Base-by-base conservation (phyloP, 2,113 vertebrate genomes). In the Cheirogaleus medius region DNA sequence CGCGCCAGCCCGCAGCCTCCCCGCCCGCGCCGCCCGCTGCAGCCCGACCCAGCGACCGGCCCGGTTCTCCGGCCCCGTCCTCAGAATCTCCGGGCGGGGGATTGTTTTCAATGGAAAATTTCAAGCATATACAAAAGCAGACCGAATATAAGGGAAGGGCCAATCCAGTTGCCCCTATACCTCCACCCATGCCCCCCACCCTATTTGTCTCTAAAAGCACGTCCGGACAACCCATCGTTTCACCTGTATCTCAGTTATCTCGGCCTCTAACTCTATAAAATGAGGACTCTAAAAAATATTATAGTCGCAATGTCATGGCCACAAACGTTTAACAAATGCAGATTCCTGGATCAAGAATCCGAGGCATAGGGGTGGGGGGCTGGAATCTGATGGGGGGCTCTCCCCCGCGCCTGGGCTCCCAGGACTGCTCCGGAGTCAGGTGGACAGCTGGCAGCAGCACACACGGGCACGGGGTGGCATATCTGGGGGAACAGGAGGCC, bases 11-110 rank as follows among this genome's bases (percentile, higher is more conserved):
- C 18, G 29, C 39, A 29, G 47, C 29, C 68, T 49, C 8, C 29
- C 6, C 12, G 12, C 17, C 9, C 3, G 13, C 9, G 25, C 49
- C 6, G 1, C 44, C 15, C 1, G 8, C 49, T 25, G 10, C 0
- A 7, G 34, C 29, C 32, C 1, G 37, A 47, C 39, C 18, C 52
- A 6, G 37, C 8, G 9, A 1, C 47, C 47, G 29, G 23, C 6
- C 1, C 18, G 1, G 20, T 20, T 12, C 47, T 82, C 47, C 0
- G 13, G 15, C 8, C 2, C n/a, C 54, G 11, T 15, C 64, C 68
- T 56, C 17, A 1, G 52, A 47, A 27, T 34, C 44, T 32, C 39
- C 34, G 8, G 42, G 52, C 58, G 25, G 39, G 29, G 13, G 11
- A 1, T 10, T 25, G 69, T 54, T 71, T 68, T 14, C 63, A 18